phyloP scores from a whole-genome alignment of 2,888 invertebrate species.

The Nysson spinosus region DNA sequence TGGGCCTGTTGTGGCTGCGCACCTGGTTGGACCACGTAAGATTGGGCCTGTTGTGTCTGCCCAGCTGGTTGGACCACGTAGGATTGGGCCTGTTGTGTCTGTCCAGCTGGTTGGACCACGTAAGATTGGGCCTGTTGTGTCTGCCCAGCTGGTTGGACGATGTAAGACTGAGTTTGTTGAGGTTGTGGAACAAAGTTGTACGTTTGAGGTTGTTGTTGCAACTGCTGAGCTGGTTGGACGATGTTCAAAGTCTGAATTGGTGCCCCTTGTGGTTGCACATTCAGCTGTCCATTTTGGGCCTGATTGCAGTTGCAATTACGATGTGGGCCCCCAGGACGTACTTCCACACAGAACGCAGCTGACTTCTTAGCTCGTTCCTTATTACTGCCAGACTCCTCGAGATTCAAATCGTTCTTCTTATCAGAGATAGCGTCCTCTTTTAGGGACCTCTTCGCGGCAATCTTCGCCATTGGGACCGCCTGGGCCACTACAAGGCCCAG shows the following conservation, averaged over 20 bases:
- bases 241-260: conserved; percentile 3
- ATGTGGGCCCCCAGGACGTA: conserved; percentile 76
- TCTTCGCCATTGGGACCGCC: conserved; percentile 34
- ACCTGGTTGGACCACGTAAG: no score
- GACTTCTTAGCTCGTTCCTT: conserved; percentile 73
- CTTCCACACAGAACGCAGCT: conserved; percentile 78
- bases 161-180: conserved; percentile 6
- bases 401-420: neutral
- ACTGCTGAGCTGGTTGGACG: conserved; percentile 8
- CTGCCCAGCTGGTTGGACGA: neutral
- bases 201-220: neutral
- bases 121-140: no score
- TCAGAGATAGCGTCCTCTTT: conserved; percentile 13
- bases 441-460: conserved; percentile 29
- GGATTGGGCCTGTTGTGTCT: no score
- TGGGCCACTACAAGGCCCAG: conserved; percentile 33
- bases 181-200: conserved; percentile 8
- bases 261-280: neutral
- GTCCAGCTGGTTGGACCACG: no score
- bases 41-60: no score
- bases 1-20: no score
- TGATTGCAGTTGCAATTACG: conserved; percentile 12
- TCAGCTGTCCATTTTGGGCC: neutral
- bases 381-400: conserved; percentile 40
- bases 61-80: no score